A percentile compares a stretch with the other conserved stretches of the same genome.
Conservation (phyloP, 1,140 invertebrate genomes). For the Whitmania pigra region DNA sequence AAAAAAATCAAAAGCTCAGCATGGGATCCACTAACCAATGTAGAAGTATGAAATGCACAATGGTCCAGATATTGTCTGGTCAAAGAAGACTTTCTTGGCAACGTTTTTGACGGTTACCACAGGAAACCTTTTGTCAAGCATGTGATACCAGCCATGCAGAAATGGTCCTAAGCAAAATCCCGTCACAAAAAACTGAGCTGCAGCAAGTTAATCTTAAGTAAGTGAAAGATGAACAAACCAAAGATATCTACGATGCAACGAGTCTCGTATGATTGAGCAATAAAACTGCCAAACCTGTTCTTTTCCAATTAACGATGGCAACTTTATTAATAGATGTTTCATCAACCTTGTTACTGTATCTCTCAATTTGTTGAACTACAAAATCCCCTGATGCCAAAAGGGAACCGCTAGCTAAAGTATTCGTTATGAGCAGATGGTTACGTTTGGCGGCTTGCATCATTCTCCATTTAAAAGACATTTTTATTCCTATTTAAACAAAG, state of each 20-base stretch:
- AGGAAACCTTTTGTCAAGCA: neutral
- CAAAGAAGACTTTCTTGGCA: neutral
- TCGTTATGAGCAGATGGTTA: neutral
- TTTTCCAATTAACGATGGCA: neutral
- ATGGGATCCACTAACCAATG: neutral
- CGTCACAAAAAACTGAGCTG: neutral
- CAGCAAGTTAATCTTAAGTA: neutral
- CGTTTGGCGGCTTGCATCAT: neutral
- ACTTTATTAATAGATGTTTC: neutral
- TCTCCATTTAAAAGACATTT: too few species aligned
- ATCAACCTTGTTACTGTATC: neutral
- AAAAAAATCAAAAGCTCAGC: neutral
- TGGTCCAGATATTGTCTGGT: neutral
- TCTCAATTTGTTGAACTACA: neutral
- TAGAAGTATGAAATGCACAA: neutral
- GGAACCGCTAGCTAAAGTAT: neutral
- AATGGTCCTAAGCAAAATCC: neutral
- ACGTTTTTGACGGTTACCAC: neutral
- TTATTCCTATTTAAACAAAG: too few species aligned
- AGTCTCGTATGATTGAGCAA: too few species aligned
- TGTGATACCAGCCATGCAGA: neutral
- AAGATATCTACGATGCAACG: too few species aligned
- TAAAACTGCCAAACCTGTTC: neutral
- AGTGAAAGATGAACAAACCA: too few species aligned
- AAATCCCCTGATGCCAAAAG: constrained; percentile 1